phyloP scores from a whole-genome alignment of 2,113 vertebrate species.

The Zonotrichia leucophrys region DNA sequence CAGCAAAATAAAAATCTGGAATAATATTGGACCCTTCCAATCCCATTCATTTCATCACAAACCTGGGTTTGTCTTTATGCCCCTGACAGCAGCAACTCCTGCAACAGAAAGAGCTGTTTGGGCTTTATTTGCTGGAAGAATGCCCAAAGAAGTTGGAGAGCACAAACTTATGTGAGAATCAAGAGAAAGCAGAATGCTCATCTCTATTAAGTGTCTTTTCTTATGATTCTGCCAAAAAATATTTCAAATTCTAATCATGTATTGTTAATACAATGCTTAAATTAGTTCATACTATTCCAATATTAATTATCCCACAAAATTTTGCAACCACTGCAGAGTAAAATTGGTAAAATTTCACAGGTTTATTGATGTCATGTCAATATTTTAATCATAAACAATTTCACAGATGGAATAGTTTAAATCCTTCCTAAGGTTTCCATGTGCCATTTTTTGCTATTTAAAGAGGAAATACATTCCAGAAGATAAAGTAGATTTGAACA shows the following conservation, averaged over 20 bases:
- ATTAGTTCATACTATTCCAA: neutral
- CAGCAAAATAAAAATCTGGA: neutral
- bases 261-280: neutral
- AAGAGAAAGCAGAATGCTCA: neutral
- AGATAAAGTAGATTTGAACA: neutral
- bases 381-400: conserved; percentile 28
- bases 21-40: neutral
- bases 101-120: neutral
- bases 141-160: neutral
- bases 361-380: conserved; percentile 26
- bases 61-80: neutral
- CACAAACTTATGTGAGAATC: neutral
- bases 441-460: neutral
- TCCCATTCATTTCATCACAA: neutral
- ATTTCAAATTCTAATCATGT: neutral
- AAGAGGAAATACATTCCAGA: neutral
- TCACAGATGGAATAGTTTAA: conserved; percentile 11
- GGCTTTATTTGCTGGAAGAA: neutral
- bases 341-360: neutral
- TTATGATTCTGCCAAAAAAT: neutral
- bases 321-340: neutral
- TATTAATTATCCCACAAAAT: conserved; percentile 12
- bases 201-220: neutral
- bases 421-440: neutral
- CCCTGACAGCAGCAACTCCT: neutral